Conservation (phyloP, 2,888 invertebrate species). For the Nomada fucata region DNA sequence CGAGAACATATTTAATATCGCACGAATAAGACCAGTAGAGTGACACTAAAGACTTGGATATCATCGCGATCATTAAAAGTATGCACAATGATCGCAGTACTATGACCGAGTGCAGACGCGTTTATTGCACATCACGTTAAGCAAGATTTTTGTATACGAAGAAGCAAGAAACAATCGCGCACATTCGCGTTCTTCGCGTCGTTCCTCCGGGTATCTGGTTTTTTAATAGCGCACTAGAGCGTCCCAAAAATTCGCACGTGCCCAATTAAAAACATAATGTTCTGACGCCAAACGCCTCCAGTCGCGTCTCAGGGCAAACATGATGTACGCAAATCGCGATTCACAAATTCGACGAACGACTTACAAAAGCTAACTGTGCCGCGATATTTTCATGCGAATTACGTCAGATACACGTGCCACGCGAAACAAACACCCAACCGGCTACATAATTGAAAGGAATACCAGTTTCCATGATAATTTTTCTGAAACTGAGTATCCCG, state of each 20-base stretch:
- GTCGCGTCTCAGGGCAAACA: not conserved
- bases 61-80: not conserved
- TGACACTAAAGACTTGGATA: not conserved
- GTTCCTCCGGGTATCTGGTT: not conserved
- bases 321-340: not conserved
- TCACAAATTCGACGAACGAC: constrained; percentile 30
- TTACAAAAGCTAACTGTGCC: not conserved
- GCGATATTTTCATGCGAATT: constrained; percentile 9
- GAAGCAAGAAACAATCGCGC: not conserved
- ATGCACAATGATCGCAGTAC: not conserved
- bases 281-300: not conserved
- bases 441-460: not conserved
- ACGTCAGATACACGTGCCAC: not conserved
- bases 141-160: not conserved
- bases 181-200: not conserved
- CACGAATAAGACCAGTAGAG: not conserved
- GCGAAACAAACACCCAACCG: not conserved
- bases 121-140: not conserved
- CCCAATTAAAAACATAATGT: not conserved
- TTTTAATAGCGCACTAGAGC: not conserved
- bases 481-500: constrained; percentile 1
- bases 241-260: not conserved
- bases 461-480: constrained; percentile 1
- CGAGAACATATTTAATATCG: not conserved
- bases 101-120: not conserved